Evolutionary conservation across 2,888 invertebrate species (phyloP).

Genomic region (Lomographa bimaculata): DNA sequence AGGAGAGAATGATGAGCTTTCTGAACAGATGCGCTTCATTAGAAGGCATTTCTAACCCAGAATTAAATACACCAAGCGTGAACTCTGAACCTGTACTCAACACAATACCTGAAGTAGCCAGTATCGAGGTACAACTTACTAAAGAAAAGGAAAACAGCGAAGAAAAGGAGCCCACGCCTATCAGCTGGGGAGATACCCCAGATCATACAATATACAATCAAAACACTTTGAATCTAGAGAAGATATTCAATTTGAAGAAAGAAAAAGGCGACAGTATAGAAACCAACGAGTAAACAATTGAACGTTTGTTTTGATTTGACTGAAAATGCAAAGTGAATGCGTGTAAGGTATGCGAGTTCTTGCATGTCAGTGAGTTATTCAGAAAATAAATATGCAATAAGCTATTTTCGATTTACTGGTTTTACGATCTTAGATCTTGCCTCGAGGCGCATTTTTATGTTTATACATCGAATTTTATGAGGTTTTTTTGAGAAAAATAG

Average conservation of each 20-base stretch:
- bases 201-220: slow-evolving; percentile 76
- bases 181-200: slow-evolving; percentile 72
- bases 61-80: slow-evolving; percentile 55
- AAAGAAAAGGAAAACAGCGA: slow-evolving; percentile 32
- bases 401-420: no score
- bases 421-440: no score
- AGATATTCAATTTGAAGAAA: slow-evolving; percentile 63
- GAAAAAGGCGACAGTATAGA: slow-evolving; percentile 40
- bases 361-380: no score
- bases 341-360: slow-evolving; percentile 10
- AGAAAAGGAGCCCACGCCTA: slow-evolving; percentile 39
- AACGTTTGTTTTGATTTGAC: background rate
- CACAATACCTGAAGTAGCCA: slow-evolving; percentile 57
- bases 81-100: slow-evolving; percentile 62
- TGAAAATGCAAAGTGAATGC: slow-evolving; percentile 1
- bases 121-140: slow-evolving; percentile 28
- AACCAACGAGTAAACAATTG: slow-evolving; percentile 10
- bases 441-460: no score
- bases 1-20: slow-evolving; percentile 74
- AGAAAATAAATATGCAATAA: no score
- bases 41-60: slow-evolving; percentile 64
- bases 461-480: no score
- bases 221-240: slow-evolving; percentile 72
- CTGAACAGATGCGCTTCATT: slow-evolving; percentile 67
- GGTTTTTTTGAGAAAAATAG: no score